phyloP scores from a whole-genome alignment of 2,113 vertebrate genomes.

The Danionella cerebrum region DNA sequence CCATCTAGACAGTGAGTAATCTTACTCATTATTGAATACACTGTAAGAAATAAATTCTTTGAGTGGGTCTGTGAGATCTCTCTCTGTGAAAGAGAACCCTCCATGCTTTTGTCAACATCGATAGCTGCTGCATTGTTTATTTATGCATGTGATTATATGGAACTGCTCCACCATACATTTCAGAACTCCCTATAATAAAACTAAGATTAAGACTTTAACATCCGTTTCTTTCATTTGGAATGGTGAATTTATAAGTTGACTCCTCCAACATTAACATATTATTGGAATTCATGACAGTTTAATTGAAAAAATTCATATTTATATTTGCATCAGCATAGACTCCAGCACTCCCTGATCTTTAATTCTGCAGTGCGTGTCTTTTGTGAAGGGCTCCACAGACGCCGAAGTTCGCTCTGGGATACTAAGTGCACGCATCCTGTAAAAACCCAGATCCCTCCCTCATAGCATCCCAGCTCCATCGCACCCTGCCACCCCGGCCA shows the following conservation, averaged over 20 bases:
- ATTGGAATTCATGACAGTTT: not conserved
- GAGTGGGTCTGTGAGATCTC: not conserved
- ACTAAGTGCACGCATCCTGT: conserved; percentile 9
- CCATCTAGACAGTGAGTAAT: not conserved
- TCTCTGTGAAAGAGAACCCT: not conserved
- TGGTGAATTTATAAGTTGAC: not conserved
- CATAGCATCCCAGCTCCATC: not conserved
- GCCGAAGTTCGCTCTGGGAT: conserved; percentile 9
- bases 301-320: conserved; percentile 16
- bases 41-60: not conserved
- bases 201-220: not conserved
- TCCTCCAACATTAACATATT: not conserved
- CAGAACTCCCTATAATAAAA: not conserved
- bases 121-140: not conserved
- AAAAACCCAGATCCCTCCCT: not conserved
- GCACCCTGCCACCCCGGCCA: not conserved
- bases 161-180: not conserved
- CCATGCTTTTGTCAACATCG: not conserved
- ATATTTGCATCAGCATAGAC: conserved; percentile 2
- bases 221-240: not conserved
- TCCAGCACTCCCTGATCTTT: not conserved
- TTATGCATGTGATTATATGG: not conserved
- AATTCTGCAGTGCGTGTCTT: not conserved
- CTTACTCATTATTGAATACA: conserved; percentile 2
- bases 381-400: not conserved